Percentiles rank a stretch among this genome's conserved stretches.
These are phyloP conservation scores for Aphaenogaster floridana DNA, from an alignment of 1,140 invertebrate species.

Conservation along the genomic window DNA sequence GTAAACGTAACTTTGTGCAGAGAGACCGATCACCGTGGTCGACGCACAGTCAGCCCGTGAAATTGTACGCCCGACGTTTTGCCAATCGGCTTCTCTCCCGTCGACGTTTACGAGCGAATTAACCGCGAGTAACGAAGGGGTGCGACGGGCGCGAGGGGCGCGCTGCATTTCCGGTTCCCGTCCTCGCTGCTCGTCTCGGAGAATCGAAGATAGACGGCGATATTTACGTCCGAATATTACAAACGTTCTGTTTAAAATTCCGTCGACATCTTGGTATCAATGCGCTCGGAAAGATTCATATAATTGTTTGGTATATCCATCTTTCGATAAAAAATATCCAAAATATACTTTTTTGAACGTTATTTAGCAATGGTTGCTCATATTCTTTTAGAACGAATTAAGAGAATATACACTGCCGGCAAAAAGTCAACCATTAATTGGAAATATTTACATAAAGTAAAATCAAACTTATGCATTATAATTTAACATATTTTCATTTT, in stretches of 20 bases:
- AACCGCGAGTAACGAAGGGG: conserved; percentile 81
- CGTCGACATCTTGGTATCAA: background rate
- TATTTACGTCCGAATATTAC: background rate
- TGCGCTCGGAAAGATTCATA: background rate
- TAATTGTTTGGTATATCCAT: background rate
- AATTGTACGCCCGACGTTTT: conserved; percentile 60
- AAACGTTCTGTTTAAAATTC: background rate
- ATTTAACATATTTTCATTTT: too few species aligned
- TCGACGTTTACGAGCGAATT: conserved; percentile 79
- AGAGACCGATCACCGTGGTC: background rate
- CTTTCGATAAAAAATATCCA: background rate
- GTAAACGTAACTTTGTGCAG: conserved; percentile 7
- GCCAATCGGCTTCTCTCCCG: conserved; percentile 67
- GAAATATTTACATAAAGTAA: too few species aligned
- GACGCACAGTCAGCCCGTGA: conserved; percentile 50
- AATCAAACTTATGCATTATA: too few species aligned
- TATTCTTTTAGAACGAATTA: background rate
- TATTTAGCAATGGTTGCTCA: background rate
- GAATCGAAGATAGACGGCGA: background rate
- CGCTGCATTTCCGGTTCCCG: conserved; percentile 47
- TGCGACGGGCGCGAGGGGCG: background rate
- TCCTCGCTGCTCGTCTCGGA: conserved; percentile 12
- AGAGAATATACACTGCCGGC: too few species aligned
- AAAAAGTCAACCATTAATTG: too few species aligned
- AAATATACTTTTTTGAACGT: background rate